These are phyloP conservation scores for Caenorhabditis briggsae DNA, from an alignment of 1,140 invertebrate species.

Conservation along the genomic window DNA sequence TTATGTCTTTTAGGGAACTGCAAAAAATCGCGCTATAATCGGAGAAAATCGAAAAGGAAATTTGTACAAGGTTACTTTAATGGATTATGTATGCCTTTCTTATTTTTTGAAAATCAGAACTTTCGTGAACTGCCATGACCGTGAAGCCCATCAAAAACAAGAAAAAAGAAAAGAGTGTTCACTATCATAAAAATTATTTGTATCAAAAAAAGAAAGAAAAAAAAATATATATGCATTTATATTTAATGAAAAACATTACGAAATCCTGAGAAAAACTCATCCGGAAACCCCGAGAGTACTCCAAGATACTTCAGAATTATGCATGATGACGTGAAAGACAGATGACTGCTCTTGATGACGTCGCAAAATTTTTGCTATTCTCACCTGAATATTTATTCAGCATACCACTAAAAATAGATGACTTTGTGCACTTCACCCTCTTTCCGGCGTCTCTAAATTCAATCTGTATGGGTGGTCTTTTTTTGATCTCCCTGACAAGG, in stretches of 20 bases:
- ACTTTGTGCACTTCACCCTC: slow-evolving; percentile 13
- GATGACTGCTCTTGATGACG: not conserved
- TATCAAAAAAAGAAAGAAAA: not conserved
- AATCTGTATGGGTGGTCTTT: too few species aligned
- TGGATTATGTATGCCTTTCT: not conserved
- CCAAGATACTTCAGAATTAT: not conserved
- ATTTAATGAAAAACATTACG: slow-evolving; percentile 32
- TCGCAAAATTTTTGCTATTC: not conserved
- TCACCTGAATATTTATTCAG: not conserved
- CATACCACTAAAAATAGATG: slow-evolving; percentile 37
- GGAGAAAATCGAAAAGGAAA: too few species aligned
- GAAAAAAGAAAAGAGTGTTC: not conserved
- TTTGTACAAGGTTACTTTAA: too few species aligned
- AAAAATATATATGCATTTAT: not conserved
- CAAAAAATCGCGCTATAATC: too few species aligned
- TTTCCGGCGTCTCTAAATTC: not conserved
- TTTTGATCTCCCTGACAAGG: too few species aligned
- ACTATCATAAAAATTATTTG: not conserved
- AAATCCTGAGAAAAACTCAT: not conserved
- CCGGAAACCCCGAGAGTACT: not conserved
- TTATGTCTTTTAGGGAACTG: not conserved
- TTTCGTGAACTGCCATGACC: slow-evolving; percentile 3
- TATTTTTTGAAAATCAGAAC: not conserved
- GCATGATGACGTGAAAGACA: slow-evolving; percentile 12
- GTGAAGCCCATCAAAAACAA: slow-evolving; percentile 29